Evolutionary conservation across 2,888 invertebrate genomes (phyloP), one percentile per base, ranked within the genome.

Genomic region (Drosophila formosana): DNA sequence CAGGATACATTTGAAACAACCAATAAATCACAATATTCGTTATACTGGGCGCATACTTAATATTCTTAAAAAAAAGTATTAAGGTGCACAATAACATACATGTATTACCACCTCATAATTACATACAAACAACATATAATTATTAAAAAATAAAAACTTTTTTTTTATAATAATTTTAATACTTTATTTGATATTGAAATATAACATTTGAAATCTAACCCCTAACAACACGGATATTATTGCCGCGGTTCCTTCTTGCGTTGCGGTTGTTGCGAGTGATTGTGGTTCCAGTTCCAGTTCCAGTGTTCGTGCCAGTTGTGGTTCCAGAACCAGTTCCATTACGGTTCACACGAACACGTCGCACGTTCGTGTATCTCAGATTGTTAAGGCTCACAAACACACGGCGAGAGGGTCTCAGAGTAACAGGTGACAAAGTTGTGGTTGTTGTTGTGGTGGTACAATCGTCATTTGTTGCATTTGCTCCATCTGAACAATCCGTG

Each of bases 401-500:
- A 1, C 18, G 34, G 3, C 26, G 2, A 25, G 37, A 57, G 28
- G 30, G n/a, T 9, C 30, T 23, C 0, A 69, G 25, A 1, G 69
- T 46, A 1, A 55, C 32, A 0, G 58, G 4, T 1, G 43, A 23
- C 25, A 3, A n/a, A 5, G 72, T 47, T 18, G 71, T 72, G 0
- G 74, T 61, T 1, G 72, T 66, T 4, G 72, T 56, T 6, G 74
- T 61, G 39, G 74, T 58, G 23, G 67, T 64, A 30, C 72, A 72
- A 37, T 72, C 72, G 4, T 0, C 58, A 11, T 63, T 6, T 0
- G 18, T 5, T 0, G 9, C 45, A 41, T 73, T 73, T 0, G 8
- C 18, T 0, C n/a, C n/a, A 47, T 58, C 47, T 3, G 52, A 3
- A 13, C 72, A 72, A 18, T 72, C 57, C 18, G 74, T 66, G 6